A percentile compares a stretch with the other conserved stretches of the same genome.
These are phyloP conservation scores for Thelaira solivaga DNA, from an alignment of 2,888 invertebrate genomes.

Conservation along the genomic window DNA sequence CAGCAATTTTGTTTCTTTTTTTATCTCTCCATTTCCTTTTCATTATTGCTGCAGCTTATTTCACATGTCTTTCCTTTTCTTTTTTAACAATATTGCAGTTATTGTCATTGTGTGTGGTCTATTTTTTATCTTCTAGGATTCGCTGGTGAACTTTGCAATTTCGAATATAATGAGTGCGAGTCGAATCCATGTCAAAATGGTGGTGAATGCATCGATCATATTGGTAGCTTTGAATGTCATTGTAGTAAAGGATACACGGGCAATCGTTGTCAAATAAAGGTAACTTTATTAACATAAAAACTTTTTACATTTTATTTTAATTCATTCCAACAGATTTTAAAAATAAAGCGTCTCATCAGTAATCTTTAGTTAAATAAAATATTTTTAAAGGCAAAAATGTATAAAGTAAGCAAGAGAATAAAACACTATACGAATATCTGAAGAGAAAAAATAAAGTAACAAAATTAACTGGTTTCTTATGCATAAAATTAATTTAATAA, in stretches of 20 bases:
- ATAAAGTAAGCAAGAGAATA: no score
- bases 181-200: conserved; percentile 86
- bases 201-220: conserved; percentile 85
- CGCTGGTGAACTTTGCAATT: conserved; percentile 85
- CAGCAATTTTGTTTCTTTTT: no score
- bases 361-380: no score
- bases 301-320: no score
- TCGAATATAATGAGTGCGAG: conserved; percentile 87
- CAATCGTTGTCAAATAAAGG: conserved; percentile 84
- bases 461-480: no score
- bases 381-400: no score
- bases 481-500: no score
- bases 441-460: no score
- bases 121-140: conserved; percentile 78
- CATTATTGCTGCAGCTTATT: not conserved
- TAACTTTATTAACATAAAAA: conserved; percentile 70
- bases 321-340: no score
- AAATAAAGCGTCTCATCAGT: no score
- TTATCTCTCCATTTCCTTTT: no score
- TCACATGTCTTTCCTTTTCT: not conserved
- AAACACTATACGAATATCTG: no score
- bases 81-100: not conserved
- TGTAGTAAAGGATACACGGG: conserved; percentile 85
- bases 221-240: conserved; percentile 83
- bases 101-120: not conserved